These are phyloP conservation scores for Turnix velox DNA, from an alignment of 2,113 vertebrate genomes.

Conservation along the genomic window DNA sequence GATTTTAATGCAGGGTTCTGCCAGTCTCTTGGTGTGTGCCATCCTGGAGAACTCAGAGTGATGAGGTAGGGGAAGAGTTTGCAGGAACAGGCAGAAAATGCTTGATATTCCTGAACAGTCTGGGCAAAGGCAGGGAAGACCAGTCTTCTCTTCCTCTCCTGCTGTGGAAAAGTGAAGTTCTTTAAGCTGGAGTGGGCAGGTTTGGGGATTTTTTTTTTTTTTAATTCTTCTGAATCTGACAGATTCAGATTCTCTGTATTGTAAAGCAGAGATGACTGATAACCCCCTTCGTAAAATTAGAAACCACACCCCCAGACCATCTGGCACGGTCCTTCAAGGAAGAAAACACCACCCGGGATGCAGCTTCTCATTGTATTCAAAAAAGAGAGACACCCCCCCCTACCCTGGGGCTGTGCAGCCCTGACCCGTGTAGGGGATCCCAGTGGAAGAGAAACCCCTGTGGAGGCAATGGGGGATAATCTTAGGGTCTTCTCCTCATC, in stretches of 20 bases:
- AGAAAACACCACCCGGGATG: constrained; percentile 50
- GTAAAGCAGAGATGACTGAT: constrained; percentile 58
- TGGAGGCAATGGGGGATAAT: no score
- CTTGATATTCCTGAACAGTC: constrained; percentile 29
- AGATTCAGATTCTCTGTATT: constrained; percentile 64
- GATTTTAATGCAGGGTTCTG: background rate
- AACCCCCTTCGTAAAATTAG: constrained; percentile 69
- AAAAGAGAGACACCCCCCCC: no score
- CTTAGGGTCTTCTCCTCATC: no score
- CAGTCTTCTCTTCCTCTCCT: constrained; percentile 13
- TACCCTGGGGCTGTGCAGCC: no score
- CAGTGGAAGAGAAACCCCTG: background rate
- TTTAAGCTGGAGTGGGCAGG: constrained; percentile 48
- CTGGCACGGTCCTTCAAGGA: constrained; percentile 65
- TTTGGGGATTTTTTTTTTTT: no score
- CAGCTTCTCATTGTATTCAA: constrained; percentile 58
- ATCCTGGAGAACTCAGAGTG: constrained; percentile 43
- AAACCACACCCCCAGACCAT: constrained; percentile 69
- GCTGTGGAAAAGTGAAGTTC: constrained; percentile 50
- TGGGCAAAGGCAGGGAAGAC: constrained; percentile 11
- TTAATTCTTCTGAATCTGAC: constrained; percentile 55
- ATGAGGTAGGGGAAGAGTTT: constrained; percentile 32
- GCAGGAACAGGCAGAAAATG: constrained; percentile 50
- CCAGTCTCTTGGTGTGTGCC: constrained; percentile 23
- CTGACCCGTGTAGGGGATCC: no score